Percentiles rank a stretch among this genome's conserved stretches.
phyloP scores from a whole-genome alignment of 2,113 vertebrate species.

The Scomber japonicus region DNA sequence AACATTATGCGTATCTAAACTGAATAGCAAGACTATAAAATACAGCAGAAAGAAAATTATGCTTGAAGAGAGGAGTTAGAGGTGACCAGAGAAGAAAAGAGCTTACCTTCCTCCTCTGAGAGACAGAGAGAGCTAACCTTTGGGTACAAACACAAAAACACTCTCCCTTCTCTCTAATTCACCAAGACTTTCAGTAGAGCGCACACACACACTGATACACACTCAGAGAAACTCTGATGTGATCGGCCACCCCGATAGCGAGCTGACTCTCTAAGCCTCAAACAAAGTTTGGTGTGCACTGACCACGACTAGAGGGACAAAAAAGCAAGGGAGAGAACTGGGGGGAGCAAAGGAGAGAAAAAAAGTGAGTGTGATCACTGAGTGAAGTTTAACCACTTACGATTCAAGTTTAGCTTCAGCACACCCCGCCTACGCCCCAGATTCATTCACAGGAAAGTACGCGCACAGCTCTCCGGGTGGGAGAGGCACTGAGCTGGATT shows the following conservation, averaged over 20 bases:
- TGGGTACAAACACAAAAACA: slow-evolving; percentile 53
- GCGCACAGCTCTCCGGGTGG: slow-evolving; percentile 69
- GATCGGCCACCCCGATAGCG: slow-evolving; percentile 77
- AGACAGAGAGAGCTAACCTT: slow-evolving; percentile 64
- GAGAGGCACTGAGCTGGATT: slow-evolving; percentile 75
- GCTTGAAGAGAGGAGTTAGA: background rate
- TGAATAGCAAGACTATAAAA: slow-evolving; percentile 22
- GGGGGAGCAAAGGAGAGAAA: slow-evolving; percentile 48
- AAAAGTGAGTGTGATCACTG: slow-evolving; percentile 73
- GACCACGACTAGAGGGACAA: slow-evolving; percentile 73
- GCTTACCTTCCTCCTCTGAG: slow-evolving; percentile 77
- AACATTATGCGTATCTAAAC: background rate
- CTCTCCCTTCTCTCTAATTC: slow-evolving; percentile 40
- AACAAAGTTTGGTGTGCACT: slow-evolving; percentile 84
- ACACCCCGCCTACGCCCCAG: slow-evolving; percentile 80
- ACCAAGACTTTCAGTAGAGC: slow-evolving; percentile 27
- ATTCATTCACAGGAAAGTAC: slow-evolving; percentile 64
- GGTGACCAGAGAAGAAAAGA: slow-evolving; percentile 29
- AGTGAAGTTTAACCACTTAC: slow-evolving; percentile 79
- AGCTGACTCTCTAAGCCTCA: slow-evolving; percentile 78
- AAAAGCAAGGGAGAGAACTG: slow-evolving; percentile 39
- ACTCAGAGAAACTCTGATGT: slow-evolving; percentile 62
- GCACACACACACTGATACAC: slow-evolving; percentile 34
- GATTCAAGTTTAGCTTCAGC: slow-evolving; percentile 84
- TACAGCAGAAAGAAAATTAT: slow-evolving; percentile 3